Evolutionary conservation across 2,113 vertebrate genomes (phyloP), one percentile per base, ranked within the genome.

Genomic region (Caranx melampygus): DNA sequence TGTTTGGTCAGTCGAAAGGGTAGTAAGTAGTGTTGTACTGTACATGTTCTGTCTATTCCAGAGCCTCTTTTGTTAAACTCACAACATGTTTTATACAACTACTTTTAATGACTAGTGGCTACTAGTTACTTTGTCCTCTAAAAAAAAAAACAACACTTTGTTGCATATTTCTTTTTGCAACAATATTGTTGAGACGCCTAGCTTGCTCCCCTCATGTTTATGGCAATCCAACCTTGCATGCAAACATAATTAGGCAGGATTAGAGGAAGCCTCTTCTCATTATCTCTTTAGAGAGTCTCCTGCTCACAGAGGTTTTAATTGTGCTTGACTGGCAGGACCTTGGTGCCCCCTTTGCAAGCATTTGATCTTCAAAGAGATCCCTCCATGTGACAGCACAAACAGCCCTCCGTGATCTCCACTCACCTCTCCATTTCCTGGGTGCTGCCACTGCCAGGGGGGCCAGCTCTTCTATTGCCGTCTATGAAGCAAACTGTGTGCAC

Each of bases 301-400:
- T 77, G 71, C 87, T 89, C 70, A 71, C 26, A 72, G 82, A 83
- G 89, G 87, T 93, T 94, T 95, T 94, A 93, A 94, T 93, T 93
- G 90, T 76, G 65, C 63, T 87, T 86, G 82, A 89, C 88, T 86
- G 85, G 85, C 84, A 87, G 84, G 81, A 66, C 79, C 84, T 79
- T 37, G 6, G 40, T 84, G 83, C 64, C 79, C 89, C 81, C 79
- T 85, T 85, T 71, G 57, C 58, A 80, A 84, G 84, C 75, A 66
- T 93, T 93, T 93, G 84, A 93, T 93, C 93, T 94, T 93, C 87
- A 94, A 93, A 94, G 90, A 78, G 82, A 69, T 55, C 63, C 79
- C 72, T 86, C 79, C 66, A 71, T 87, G 84, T 91, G 81, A 87
- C 67, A 79, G 58, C 73, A 88, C 54, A 85, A 82, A 88, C 78